Base-by-base conservation (phyloP, 2,113 vertebrate genomes). In the Chaetodon auriga region DNA sequence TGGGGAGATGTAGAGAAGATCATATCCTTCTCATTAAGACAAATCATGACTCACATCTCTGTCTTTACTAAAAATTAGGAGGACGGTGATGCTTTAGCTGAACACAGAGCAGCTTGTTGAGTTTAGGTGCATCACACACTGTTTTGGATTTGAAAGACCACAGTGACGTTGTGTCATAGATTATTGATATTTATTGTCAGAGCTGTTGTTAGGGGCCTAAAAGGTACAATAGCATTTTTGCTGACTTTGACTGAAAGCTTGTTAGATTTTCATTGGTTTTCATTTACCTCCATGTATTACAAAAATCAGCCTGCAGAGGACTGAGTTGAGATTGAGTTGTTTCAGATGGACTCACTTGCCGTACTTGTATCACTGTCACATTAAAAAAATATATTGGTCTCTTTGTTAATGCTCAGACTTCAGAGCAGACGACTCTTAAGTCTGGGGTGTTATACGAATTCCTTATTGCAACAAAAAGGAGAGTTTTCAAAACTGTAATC, bases 21-120 rank as follows among this genome's bases (percentile, higher is more conserved):
- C 57, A 2, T 49, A 48, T 79, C 83, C 81, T 49, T 35, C 80
- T 85, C 83, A 78, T 91, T 82, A 84, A 66, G 80, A 82, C 70
- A 75, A 75, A 86, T 72, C 55, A 86, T 74, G 43, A 72, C 62
- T 48, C 53, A 45, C 62, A 54, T 65, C 38, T 55, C 45, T 70
- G 49, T 75, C 85, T 81, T 87, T 75, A 75, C 81, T 80, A 48
- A 69, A 30, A 66, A 75, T 49, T 14, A 21, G 23, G 25, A 3
- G 58, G 12, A 25, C 2, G 10, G 4, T 5, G 21, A 55, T 38
- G 5, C 55, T 49, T 55, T 13, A 58, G 45, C 30, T 21, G 35
- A 62, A 68, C 36, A 15, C 49, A 9, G 19, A 41, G 23, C 71
- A 61, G 53, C 66, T 38, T 36, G 38, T 35, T 77, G 46, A 36